Conservation (phyloP, 2,113 vertebrate genomes). For the Felis chaus region DNA sequence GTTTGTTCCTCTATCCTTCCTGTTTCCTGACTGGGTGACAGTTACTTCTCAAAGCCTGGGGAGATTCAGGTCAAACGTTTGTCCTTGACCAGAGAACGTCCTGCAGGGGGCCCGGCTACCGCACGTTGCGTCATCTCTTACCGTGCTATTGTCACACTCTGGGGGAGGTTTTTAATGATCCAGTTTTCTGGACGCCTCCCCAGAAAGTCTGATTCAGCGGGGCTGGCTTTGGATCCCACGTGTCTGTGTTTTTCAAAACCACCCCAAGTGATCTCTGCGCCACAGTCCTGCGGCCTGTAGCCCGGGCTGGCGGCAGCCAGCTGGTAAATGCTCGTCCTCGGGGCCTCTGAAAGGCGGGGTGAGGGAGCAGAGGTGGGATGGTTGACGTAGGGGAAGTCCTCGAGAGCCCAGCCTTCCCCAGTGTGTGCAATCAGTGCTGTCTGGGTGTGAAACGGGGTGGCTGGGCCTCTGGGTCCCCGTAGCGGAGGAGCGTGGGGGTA, state of each 20-base stretch:
- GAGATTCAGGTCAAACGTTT: not conserved
- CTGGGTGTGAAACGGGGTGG: not conserved
- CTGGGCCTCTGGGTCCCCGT: too few species aligned
- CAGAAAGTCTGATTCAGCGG: conserved; percentile 34
- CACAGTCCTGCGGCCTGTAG: rapidly evolving
- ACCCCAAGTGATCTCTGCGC: not conserved
- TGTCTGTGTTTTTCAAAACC: conserved; percentile 31
- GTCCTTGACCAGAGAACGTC: not conserved
- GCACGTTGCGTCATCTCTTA: not conserved
- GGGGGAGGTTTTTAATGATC: not conserved
- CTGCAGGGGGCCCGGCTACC: not conserved
- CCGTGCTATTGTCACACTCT: not conserved
- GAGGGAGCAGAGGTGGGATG: not conserved
- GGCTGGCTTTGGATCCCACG: not conserved
- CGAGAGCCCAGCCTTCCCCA: not conserved
- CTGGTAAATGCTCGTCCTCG: not conserved
- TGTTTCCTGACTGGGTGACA: not conserved
- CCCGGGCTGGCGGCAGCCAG: not conserved
- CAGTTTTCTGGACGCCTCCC: not conserved
- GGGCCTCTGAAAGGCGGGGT: not conserved
- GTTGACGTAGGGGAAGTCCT: not conserved
- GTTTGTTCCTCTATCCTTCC: not conserved
- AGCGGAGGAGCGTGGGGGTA: not conserved
- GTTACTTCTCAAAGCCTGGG: not conserved
- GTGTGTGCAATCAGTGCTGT: not conserved